Evolutionary conservation across 1,140 invertebrate species (phyloP).

Genomic region (Cotesia glomerata): DNA sequence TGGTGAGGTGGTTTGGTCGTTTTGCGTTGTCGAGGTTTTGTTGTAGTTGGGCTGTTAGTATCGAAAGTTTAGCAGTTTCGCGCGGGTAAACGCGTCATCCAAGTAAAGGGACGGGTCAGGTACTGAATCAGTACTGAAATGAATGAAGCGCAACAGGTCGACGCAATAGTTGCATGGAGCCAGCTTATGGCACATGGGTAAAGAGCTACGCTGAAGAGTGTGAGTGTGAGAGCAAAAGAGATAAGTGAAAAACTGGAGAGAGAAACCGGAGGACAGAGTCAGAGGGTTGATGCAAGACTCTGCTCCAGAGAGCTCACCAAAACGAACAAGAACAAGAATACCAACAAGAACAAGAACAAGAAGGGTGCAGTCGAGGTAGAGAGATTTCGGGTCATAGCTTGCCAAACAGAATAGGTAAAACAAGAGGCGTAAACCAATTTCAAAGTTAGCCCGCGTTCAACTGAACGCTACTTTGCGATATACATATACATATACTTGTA

Average conservation of each 20-base stretch:
- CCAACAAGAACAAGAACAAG: no score
- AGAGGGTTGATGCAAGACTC: conserved; percentile 9
- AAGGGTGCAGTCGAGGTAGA: not conserved
- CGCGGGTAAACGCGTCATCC: conserved; percentile 36
- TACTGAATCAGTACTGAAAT: conserved; percentile 53
- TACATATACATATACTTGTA: not conserved
- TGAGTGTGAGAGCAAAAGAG: conserved; percentile 1
- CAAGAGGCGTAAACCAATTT: conserved; percentile 40
- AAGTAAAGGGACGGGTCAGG: conserved; percentile 41
- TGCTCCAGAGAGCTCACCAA: not conserved
- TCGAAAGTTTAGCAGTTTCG: conserved; percentile 34
- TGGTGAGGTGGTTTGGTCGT: no score
- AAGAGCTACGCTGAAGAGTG: conserved; percentile 18
- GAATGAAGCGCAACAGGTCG: conserved; percentile 55
- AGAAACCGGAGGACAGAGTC: conserved; percentile 7
- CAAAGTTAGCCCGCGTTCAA: conserved; percentile 30
- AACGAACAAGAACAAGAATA: not conserved
- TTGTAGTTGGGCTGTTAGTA: conserved; percentile 19
- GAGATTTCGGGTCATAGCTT: conserved; percentile 36
- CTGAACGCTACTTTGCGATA: not conserved
- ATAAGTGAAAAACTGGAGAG: not conserved
- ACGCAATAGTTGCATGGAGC: conserved; percentile 47
- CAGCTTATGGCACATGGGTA: conserved; percentile 37
- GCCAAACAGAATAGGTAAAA: conserved; percentile 39
- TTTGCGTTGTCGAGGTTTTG: no score